phyloP scores from a whole-genome alignment of 2,113 vertebrate genomes.

The Anser brachyrhynchus region DNA sequence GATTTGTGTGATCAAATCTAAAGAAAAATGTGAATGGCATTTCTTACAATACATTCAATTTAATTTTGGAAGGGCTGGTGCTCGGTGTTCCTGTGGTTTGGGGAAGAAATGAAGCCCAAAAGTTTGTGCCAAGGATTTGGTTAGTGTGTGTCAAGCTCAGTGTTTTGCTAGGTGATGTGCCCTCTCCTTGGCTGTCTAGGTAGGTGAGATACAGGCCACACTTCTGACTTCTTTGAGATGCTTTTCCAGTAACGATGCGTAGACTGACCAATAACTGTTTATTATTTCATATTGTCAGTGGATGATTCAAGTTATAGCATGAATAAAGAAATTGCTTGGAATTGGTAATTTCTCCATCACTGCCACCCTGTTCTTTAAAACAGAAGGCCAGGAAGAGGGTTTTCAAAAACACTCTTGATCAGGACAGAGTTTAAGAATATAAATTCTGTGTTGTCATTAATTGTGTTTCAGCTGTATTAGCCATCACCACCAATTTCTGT shows the following conservation, averaged over 20 bases:
- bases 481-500: background rate
- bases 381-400: background rate
- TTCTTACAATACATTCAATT: background rate
- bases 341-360: background rate
- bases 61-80: background rate
- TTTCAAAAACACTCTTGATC: background rate
- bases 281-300: background rate
- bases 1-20: background rate
- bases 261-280: background rate
- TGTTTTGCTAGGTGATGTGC: background rate
- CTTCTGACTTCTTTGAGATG: background rate
- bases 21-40: background rate
- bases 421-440: background rate
- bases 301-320: background rate
- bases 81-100: background rate
- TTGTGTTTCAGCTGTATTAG: background rate
- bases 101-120: background rate
- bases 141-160: background rate
- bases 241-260: background rate
- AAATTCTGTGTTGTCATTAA: background rate
- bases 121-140: background rate
- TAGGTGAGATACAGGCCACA: rapidly evolving
- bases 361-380: background rate
- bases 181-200: background rate
- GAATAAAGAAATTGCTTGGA: background rate